phyloP scores from a whole-genome alignment of 2,113 vertebrate species.

The Bombycilla garrulus region DNA sequence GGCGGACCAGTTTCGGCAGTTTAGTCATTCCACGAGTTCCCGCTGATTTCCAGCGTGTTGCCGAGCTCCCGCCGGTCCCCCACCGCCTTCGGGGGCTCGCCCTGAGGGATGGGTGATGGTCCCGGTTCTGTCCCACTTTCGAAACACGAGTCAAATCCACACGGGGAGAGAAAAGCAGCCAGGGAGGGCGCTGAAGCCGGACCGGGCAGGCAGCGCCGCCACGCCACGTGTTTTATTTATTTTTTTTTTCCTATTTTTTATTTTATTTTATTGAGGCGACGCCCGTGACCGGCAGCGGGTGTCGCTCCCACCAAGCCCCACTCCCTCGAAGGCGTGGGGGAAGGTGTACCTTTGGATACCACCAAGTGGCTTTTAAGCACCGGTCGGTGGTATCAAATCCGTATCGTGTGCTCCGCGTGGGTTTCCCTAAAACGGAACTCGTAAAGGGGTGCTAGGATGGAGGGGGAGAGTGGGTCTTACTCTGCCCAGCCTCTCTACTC shows the following conservation, averaged over 20 bases:
- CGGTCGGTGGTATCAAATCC: neutral
- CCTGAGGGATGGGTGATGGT: neutral
- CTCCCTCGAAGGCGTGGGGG: no score
- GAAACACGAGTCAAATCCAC: neutral
- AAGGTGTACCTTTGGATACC: neutral
- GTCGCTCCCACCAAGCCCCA: neutral
- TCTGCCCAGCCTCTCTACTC: neutral
- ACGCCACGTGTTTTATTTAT: neutral
- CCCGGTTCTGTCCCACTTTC: neutral
- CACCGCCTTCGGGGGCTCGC: rapidly evolving
- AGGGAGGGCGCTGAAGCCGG: neutral
- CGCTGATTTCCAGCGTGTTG: neutral
- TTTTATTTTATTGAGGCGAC: neutral
- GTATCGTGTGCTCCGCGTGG: rapidly evolving
- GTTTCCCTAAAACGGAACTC: neutral
- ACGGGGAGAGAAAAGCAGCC: rapidly evolving
- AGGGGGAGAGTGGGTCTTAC: rapidly evolving
- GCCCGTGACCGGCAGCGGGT: neutral
- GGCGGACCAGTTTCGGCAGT: neutral
- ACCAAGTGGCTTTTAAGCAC: neutral
- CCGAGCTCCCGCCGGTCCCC: rapidly evolving
- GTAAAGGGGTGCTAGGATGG: rapidly evolving
- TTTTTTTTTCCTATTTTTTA: neutral
- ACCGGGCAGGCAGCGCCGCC: rapidly evolving
- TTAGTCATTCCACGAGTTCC: neutral